Percentiles rank a stretch among this genome's conserved stretches.
Evolutionary conservation across 2,888 invertebrate genomes (phyloP).

Genomic region (Agapetus fuscipes): DNA sequence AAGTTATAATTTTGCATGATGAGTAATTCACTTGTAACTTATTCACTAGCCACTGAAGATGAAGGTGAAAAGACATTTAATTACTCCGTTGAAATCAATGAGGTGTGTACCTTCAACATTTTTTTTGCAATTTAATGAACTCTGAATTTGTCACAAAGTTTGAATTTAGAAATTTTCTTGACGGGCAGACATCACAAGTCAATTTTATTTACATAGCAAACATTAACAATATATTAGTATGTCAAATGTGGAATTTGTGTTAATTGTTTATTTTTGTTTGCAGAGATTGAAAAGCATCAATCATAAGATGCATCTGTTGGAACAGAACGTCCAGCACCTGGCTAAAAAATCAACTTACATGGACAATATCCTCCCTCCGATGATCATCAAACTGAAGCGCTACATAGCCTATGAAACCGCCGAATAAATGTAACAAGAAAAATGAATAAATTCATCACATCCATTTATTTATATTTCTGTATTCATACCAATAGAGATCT

Average conservation of each 20-base stretch:
- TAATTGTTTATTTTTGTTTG: constrained; percentile 14
- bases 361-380: constrained; percentile 9
- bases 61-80: constrained; percentile 12
- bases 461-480: too few species aligned
- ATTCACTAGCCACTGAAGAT: too few species aligned
- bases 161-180: too few species aligned
- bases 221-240: background rate
- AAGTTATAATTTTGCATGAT: too few species aligned
- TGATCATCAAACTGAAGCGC: constrained; percentile 13
- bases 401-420: constrained; percentile 3
- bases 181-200: too few species aligned
- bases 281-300: constrained; percentile 40
- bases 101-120: constrained; percentile 1
- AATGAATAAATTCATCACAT: constrained; percentile 1
- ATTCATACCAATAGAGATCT: too few species aligned
- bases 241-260: background rate
- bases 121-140: too few species aligned
- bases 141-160: too few species aligned
- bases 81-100: constrained; percentile 16
- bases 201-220: too few species aligned
- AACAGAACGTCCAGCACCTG: constrained; percentile 24
- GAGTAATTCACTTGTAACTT: too few species aligned
- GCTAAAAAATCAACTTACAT: constrained; percentile 13
- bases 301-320: constrained; percentile 35
- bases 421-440: constrained; percentile 27